Percentiles rank a stretch among this genome's conserved stretches.
These are phyloP conservation scores for Patiria pectinifera DNA, from an alignment of 53 echinoderm and acorn worm genomes.

Conservation along the genomic window DNA sequence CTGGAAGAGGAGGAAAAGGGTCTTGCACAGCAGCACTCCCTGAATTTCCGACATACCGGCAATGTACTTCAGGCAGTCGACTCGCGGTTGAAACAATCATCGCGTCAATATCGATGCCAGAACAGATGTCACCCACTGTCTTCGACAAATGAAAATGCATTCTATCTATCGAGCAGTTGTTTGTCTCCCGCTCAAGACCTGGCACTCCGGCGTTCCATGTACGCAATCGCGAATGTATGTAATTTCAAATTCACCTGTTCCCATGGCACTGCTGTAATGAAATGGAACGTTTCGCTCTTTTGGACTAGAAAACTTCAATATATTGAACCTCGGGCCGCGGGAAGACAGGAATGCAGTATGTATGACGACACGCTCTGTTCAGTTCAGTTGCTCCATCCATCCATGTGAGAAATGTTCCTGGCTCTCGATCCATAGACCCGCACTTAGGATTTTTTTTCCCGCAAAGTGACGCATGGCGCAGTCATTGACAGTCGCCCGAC, in stretches of 20 bases:
- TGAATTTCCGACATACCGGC: not conserved
- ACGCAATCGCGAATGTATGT: not conserved
- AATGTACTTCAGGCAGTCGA: not conserved
- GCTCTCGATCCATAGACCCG: not conserved
- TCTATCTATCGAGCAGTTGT: not conserved
- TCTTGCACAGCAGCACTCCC: no score
- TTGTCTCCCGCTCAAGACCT: not conserved
- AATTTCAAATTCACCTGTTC: not conserved
- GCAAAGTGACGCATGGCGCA: not conserved
- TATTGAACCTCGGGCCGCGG: not conserved
- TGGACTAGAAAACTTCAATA: not conserved
- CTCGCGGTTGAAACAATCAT: not conserved
- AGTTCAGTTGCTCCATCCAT: not conserved
- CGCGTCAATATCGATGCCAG: not conserved
- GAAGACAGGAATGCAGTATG: not conserved
- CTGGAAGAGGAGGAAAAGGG: not conserved
- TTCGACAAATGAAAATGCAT: not conserved
- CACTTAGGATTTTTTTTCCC: not conserved
- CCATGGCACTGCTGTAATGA: not conserved
- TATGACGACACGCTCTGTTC: not conserved
- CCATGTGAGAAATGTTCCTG: not conserved
- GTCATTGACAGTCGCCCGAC: not conserved
- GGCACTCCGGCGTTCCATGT: no score
- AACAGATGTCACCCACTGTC: no score
- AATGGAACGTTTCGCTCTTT: not conserved